These are phyloP conservation scores for Penaeus vannamei DNA, from an alignment of 1,140 invertebrate genomes.

Conservation along the genomic window DNA sequence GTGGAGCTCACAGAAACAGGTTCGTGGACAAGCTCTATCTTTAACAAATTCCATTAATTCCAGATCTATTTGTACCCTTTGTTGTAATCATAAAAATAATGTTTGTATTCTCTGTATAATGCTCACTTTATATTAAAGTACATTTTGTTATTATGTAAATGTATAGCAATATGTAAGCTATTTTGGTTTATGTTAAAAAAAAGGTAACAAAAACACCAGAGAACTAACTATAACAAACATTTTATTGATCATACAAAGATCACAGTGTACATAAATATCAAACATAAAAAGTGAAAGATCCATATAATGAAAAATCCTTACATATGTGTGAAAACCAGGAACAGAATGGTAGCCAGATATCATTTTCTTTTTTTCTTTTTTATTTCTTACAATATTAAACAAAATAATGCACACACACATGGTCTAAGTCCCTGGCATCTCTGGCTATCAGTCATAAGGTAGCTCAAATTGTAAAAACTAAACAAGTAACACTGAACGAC, in stretches of 20 bases:
- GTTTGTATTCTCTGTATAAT: too few species aligned
- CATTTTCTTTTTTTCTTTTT: not conserved
- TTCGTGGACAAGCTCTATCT: too few species aligned
- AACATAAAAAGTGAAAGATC: constrained; percentile 60
- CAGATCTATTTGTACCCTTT: too few species aligned
- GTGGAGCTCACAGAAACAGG: too few species aligned
- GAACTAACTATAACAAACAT: constrained; percentile 59
- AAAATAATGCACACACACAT: too few species aligned
- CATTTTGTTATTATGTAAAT: too few species aligned
- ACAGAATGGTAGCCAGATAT: not conserved
- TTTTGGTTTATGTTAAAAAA: too few species aligned
- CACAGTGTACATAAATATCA: constrained; percentile 59
- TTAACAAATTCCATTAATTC: too few species aligned
- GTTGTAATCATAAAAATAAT: too few species aligned
- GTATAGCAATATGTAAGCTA: too few species aligned
- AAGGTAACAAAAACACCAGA: too few species aligned
- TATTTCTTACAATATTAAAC: not conserved
- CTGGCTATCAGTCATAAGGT: not conserved
- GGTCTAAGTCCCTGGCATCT: not conserved
- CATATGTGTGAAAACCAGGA: constrained; percentile 27
- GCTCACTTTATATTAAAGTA: too few species aligned
- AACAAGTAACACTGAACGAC: not conserved
- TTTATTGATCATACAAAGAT: constrained; percentile 65
- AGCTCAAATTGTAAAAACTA: not conserved
- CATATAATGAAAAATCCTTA: constrained; percentile 22